Conservation (phyloP, 2,888 invertebrate genomes). For the Anorthoa munda region DNA sequence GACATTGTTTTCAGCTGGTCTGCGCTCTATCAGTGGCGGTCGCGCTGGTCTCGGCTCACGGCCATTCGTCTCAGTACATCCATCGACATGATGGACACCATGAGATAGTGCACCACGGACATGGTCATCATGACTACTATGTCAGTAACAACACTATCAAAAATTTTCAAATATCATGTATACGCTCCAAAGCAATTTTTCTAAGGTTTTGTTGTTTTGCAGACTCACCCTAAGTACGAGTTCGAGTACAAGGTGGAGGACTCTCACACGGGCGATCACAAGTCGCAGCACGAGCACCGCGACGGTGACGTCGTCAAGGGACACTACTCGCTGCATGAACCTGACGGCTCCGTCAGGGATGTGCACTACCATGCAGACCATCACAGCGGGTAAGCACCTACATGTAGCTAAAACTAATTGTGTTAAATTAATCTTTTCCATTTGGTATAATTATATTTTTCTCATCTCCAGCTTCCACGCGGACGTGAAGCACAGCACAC, state of each 20-base stretch:
- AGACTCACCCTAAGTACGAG: constrained; percentile 88
- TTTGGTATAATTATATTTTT: not conserved
- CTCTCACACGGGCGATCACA: constrained; percentile 88
- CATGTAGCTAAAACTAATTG: too few species aligned
- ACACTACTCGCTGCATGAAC: constrained; percentile 81
- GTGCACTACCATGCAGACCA: constrained; percentile 88
- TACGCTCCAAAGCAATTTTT: not conserved
- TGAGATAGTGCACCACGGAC: constrained; percentile 72
- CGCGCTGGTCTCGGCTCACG: constrained; percentile 40
- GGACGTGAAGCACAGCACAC: constrained; percentile 72
- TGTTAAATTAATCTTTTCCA: too few species aligned
- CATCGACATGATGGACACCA: constrained; percentile 78
- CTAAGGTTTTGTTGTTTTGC: constrained; percentile 1
- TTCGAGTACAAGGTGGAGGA: constrained; percentile 90
- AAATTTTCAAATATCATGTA: not conserved
- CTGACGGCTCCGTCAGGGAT: constrained; percentile 87
- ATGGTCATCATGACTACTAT: constrained; percentile 66
- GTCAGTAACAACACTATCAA: constrained; percentile 16
- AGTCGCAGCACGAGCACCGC: constrained; percentile 86
- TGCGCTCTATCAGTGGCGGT: constrained; percentile 44
- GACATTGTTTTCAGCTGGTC: constrained; percentile 33
- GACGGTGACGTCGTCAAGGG: constrained; percentile 86
- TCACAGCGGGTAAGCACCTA: constrained; percentile 51
- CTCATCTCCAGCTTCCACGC: constrained; percentile 75
- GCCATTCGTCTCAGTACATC: constrained; percentile 67